Evolutionary conservation across 1,140 invertebrate species (phyloP).

Genomic region (Dinoponera quadriceps): DNA sequence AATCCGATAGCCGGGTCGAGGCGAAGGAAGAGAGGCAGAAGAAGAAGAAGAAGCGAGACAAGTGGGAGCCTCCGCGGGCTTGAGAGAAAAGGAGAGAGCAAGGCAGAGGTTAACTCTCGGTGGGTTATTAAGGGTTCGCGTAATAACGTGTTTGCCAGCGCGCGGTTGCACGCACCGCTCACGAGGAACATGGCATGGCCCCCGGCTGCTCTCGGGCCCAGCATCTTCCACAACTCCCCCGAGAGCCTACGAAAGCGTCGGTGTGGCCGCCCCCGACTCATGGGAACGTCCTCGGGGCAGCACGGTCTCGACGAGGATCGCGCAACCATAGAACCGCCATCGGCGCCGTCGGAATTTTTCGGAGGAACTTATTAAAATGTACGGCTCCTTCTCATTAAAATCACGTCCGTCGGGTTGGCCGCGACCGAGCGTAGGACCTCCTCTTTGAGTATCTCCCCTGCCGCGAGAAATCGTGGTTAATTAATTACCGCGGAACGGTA

Average conservation of each 20-base stretch:
- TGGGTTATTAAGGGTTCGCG: conserved; percentile 74
- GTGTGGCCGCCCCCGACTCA: conserved; percentile 82
- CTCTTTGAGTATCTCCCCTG: neutral
- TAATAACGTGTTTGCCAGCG: conserved; percentile 75
- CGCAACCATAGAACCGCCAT: conserved; percentile 24
- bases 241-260: conserved; percentile 50
- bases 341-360: conserved; percentile 52
- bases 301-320: conserved; percentile 54
- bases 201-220: conserved; percentile 55
- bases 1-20: conserved; percentile 25
- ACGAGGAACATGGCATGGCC: conserved; percentile 66
- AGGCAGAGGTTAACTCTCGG: conserved; percentile 57
- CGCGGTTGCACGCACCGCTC: conserved; percentile 75
- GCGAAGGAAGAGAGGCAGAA: neutral
- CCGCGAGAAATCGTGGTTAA: conserved; percentile 8
- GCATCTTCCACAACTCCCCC: conserved; percentile 35
- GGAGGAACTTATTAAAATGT: conserved; percentile 54
- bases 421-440: neutral
- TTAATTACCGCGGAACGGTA: conserved; percentile 17
- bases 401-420: conserved; percentile 21
- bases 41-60: neutral
- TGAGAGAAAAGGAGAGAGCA: conserved; percentile 23
- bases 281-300: conserved; percentile 82
- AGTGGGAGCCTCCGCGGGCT: neutral
- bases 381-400: conserved; percentile 37